Evolutionary conservation across 2,113 vertebrate species (phyloP).

Genomic region (Corythornis cristatus): DNA sequence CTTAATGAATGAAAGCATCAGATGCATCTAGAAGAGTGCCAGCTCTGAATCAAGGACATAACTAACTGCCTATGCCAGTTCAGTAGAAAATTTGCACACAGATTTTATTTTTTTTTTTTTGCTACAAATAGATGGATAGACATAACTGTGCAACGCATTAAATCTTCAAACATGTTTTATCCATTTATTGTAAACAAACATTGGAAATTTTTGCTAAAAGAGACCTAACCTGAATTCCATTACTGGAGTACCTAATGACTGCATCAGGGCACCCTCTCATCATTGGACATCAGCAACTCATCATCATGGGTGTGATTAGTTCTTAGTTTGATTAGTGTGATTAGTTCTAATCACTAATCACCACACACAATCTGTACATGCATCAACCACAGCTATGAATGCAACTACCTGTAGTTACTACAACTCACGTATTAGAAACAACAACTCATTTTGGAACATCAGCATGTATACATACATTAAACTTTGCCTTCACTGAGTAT

Average conservation of each 20-base stretch:
- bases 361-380: neutral
- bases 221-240: neutral
- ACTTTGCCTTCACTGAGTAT: neutral
- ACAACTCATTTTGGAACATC: neutral
- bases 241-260: neutral
- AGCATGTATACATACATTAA: neutral
- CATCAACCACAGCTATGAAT: neutral
- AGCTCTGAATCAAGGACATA: neutral
- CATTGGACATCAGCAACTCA: neutral
- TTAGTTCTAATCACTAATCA: too few relatives aligned
- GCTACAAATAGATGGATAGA: neutral
- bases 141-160: neutral
- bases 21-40: neutral
- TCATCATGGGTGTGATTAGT: neutral
- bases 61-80: neutral
- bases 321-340: too few relatives aligned
- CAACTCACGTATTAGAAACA: neutral
- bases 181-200: neutral
- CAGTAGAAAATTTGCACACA: neutral
- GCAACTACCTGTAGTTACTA: neutral
- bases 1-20: conserved; percentile 41
- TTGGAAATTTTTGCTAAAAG: neutral
- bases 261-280: neutral
- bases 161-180: neutral
- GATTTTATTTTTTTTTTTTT: neutral